A percentile compares a stretch with the other conserved stretches of the same genome.
Conservation (phyloP, 2,113 vertebrate genomes). For the Tetrao urogallus region DNA sequence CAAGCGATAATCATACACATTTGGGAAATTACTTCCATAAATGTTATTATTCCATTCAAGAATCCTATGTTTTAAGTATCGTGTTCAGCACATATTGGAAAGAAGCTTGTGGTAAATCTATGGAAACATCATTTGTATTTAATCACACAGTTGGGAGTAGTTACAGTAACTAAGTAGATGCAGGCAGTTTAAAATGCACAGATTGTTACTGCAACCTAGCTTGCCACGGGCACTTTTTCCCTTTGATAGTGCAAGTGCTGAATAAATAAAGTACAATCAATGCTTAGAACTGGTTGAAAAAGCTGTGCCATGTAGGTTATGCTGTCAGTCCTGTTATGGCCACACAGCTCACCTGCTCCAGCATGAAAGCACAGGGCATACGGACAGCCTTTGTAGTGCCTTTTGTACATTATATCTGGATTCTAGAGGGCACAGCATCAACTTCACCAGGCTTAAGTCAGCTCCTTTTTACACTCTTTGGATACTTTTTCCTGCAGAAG, state of each 20-base stretch:
- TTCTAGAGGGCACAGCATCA: background rate
- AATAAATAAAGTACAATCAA: conserved; percentile 60
- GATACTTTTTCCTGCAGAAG: background rate
- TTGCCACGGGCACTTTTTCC: conserved; percentile 63
- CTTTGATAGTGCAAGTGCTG: conserved; percentile 27
- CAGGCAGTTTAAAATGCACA: conserved; percentile 69
- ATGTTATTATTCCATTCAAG: conserved; percentile 43
- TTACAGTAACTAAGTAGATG: conserved; percentile 63
- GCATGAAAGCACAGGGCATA: conserved; percentile 26
- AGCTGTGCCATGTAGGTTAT: conserved; percentile 7
- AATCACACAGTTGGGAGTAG: conserved; percentile 58
- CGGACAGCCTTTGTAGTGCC: background rate
- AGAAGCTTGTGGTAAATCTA: conserved; percentile 38
- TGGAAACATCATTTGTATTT: conserved; percentile 66
- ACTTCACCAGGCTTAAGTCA: background rate
- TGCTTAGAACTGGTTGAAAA: conserved; percentile 19
- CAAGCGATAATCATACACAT: background rate
- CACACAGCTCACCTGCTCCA: background rate
- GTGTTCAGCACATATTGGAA: conserved; percentile 26
- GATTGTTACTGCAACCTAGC: conserved; percentile 62
- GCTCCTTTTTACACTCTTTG: background rate
- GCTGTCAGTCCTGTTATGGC: background rate
- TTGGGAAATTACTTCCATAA: conserved; percentile 40
- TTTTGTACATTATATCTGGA: background rate
- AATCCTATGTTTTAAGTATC: conserved; percentile 45